Percentiles rank a stretch among this genome's conserved stretches.
Conservation (phyloP, 2,888 invertebrate species). For the Himalopsyche anomala region DNA sequence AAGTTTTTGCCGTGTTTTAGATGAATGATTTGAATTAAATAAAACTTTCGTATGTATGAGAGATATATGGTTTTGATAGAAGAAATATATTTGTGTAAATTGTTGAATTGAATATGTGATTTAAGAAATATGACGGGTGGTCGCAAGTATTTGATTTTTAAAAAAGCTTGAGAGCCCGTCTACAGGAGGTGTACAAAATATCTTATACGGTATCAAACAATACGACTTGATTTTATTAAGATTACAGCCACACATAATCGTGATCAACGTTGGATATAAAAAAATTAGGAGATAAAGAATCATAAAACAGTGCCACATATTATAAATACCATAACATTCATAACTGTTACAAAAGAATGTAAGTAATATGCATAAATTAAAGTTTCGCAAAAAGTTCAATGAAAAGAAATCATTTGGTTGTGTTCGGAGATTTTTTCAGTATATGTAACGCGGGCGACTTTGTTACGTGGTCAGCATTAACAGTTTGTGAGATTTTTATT, state of each 20-base stretch:
- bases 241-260: constrained; percentile 34
- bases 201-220: not conserved
- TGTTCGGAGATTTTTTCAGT: not conserved
- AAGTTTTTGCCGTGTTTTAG: too few species aligned
- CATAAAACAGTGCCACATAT: constrained; percentile 36
- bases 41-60: too few species aligned
- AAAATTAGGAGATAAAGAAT: constrained; percentile 37
- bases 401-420: constrained; percentile 18
- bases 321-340: constrained; percentile 39
- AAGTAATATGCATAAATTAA: constrained; percentile 38
- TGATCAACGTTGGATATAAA: constrained; percentile 17
- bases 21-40: too few species aligned
- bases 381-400: constrained; percentile 40
- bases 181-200: not conserved
- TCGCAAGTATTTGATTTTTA: too few species aligned
- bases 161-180: too few species aligned
- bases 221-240: constrained; percentile 20
- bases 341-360: constrained; percentile 35
- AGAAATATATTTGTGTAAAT: too few species aligned
- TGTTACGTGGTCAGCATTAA: constrained; percentile 23
- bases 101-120: too few species aligned
- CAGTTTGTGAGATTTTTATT: constrained; percentile 49
- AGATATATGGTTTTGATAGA: too few species aligned
- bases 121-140: too few species aligned
- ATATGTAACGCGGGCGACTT: not conserved